A percentile compares a stretch with the other conserved stretches of the same genome.
These are phyloP conservation scores for Melanostigma gelatinosum DNA, from an alignment of 2,113 vertebrate genomes.

Conservation along the genomic window DNA sequence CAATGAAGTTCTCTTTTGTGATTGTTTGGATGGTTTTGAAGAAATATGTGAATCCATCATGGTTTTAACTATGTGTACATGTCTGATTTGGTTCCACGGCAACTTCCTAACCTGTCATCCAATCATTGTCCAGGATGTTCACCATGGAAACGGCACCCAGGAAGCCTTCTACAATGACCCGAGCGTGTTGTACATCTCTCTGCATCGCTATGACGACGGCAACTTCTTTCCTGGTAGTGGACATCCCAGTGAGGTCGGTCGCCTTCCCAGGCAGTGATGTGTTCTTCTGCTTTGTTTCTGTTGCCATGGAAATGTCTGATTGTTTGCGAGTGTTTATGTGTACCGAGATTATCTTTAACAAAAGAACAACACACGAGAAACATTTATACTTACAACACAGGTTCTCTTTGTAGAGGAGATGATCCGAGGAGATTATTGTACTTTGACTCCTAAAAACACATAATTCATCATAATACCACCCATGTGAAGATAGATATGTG, in stretches of 20 bases:
- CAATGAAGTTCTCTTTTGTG: background rate
- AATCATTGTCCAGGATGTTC: conserved; percentile 86
- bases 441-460: background rate
- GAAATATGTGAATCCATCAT: background rate
- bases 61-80: conserved; percentile 4
- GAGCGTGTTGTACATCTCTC: conserved; percentile 90
- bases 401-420: background rate
- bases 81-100: background rate
- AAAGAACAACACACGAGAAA: conserved; percentile 20
- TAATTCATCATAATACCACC: conserved; percentile 19
- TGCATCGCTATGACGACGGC: conserved; percentile 91
- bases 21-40: background rate
- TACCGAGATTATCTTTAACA: conserved; percentile 17
- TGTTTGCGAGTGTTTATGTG: conserved; percentile 36
- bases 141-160: conserved; percentile 94
- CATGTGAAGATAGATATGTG: conserved; percentile 37
- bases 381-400: background rate
- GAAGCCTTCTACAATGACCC: conserved; percentile 92
- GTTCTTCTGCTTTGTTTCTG: conserved; percentile 44
- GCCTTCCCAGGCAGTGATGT: conserved; percentile 3
- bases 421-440: background rate
- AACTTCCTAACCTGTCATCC: conserved; percentile 18
- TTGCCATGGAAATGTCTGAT: conserved; percentile 18
- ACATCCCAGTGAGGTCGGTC: conserved; percentile 86
- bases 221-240: conserved; percentile 93